Evolutionary conservation across 2,797 vertebrate genomes (phyloP).

Genomic region (Micromesistius poutassou): DNA sequence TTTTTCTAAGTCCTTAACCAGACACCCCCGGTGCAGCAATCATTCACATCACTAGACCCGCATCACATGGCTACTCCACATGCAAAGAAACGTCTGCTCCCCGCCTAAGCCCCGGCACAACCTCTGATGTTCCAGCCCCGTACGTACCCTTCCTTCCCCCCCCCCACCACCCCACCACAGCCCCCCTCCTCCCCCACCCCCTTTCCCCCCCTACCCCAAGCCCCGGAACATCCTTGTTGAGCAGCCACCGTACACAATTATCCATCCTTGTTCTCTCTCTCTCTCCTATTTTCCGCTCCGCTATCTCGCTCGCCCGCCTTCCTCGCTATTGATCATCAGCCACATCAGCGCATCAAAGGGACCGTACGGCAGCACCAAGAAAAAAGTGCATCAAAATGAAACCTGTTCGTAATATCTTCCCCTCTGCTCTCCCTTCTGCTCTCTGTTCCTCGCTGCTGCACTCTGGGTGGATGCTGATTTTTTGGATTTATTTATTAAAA

Average conservation of each 20-base stretch:
- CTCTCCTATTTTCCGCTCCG: background rate
- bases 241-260: background rate
- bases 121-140: no score
- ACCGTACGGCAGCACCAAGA: background rate
- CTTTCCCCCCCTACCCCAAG: no score
- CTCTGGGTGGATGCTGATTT: background rate
- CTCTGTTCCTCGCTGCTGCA: background rate
- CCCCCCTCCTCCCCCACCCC: no score
- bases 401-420: conserved; percentile 1
- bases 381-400: background rate
- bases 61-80: no score
- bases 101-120: no score
- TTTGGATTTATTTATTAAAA: background rate
- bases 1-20: no score
- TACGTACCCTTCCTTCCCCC: background rate
- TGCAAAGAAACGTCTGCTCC: no score
- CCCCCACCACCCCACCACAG: no score
- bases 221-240: background rate
- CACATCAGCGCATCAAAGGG: conserved; percentile 1
- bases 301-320: background rate
- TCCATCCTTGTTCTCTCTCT: background rate
- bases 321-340: background rate
- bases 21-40: no score
- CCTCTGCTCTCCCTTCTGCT: background rate
- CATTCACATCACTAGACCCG: no score